phyloP scores from a whole-genome alignment of 2,797 vertebrate species.

The Falco naumanni region DNA sequence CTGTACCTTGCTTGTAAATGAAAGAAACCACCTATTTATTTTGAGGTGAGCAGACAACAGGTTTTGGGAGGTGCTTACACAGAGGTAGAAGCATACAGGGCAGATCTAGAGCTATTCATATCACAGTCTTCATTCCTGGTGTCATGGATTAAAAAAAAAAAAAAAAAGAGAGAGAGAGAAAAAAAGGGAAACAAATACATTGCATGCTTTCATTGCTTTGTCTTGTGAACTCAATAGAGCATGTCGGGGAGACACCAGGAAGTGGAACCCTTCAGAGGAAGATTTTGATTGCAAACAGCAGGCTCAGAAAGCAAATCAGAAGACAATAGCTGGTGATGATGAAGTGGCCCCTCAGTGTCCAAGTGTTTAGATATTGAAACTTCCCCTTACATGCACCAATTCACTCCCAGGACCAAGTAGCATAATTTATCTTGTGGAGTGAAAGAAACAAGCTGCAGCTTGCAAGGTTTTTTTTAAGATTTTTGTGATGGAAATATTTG shows the following conservation, averaged over 20 bases:
- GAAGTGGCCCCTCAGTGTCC: neutral
- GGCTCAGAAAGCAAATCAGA: neutral
- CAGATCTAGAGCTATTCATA: neutral
- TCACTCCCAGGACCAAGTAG: conserved; percentile 65
- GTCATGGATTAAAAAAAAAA: neutral
- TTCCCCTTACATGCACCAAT: conserved; percentile 54
- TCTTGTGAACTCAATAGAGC: neutral
- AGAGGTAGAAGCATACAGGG: neutral
- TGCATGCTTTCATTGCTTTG: neutral
- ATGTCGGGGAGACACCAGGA: neutral
- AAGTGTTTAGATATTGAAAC: conserved; percentile 46
- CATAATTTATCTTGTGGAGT: conserved; percentile 69
- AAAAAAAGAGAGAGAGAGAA: too few relatives aligned
- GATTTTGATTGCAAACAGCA: neutral
- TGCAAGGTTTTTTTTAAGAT: neutral
- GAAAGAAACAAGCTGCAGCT: conserved; percentile 47
- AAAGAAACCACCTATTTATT: neutral
- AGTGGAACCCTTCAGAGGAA: neutral
- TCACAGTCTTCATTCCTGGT: neutral
- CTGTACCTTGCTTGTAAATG: neutral
- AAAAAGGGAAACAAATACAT: neutral
- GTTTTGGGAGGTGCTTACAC: neutral
- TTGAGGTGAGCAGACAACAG: neutral
- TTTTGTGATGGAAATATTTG: conserved; percentile 40
- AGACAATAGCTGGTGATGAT: neutral